Evolutionary conservation across 1,140 invertebrate genomes (phyloP).

Genomic region (Euglossa dilemma): DNA sequence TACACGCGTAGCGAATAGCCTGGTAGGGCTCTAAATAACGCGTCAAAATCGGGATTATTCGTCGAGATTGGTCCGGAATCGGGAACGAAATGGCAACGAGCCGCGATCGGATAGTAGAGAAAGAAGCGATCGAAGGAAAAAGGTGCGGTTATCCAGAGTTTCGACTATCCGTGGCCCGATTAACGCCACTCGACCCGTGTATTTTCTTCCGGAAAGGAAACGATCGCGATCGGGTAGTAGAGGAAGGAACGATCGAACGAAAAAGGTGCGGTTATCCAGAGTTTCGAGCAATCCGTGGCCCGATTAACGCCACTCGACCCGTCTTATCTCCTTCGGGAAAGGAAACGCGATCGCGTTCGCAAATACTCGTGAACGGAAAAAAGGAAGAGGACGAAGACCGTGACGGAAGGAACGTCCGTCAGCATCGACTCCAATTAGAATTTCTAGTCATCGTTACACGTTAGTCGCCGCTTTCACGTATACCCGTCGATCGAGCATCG

Average conservation of each 20-base stretch:
- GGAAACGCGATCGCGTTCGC: background rate
- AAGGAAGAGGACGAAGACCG: background rate
- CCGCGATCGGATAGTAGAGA: too few relatives aligned
- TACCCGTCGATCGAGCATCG: background rate
- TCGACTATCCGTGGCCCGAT: too few relatives aligned
- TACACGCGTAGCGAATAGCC: too few relatives aligned
- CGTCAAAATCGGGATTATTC: background rate
- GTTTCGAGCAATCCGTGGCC: background rate
- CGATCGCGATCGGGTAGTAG: too few relatives aligned
- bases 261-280: background rate
- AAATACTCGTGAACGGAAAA: slow-evolving; percentile 6
- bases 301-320: background rate
- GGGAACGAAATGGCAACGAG: too few relatives aligned
- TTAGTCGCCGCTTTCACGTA: background rate
- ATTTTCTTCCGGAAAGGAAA: too few relatives aligned
- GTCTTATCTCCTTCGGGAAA: background rate
- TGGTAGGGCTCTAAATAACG: too few relatives aligned
- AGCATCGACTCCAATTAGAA: background rate
- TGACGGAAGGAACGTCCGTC: background rate
- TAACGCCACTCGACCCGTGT: too few relatives aligned
- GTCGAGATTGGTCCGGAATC: slow-evolving; percentile 11
- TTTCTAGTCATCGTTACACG: slow-evolving; percentile 30
- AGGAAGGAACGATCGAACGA: background rate
- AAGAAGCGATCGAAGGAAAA: too few relatives aligned
- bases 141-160: too few relatives aligned